Evolutionary conservation across 2,113 vertebrate genomes (phyloP).

Genomic region (Trichomycterus rosablanca): DNA sequence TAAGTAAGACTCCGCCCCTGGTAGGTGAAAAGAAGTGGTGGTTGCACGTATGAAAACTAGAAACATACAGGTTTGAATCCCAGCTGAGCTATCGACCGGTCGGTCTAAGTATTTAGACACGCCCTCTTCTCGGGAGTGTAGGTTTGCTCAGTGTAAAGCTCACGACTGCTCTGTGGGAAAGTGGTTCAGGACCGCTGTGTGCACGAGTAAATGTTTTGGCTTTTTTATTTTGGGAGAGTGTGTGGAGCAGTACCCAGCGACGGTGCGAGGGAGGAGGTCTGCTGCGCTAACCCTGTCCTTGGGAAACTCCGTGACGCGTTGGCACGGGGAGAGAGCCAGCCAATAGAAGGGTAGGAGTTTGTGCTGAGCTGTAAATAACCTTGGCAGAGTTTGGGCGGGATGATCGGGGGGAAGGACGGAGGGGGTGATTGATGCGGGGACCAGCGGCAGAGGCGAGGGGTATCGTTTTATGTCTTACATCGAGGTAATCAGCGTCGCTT

Average conservation of each 20-base stretch:
- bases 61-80: no score
- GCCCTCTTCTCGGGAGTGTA: no score
- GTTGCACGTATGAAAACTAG: no score
- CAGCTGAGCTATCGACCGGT: no score
- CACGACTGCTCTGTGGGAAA: conserved; percentile 38
- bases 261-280: conserved; percentile 2
- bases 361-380: conserved; percentile 45
- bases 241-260: conserved; percentile 5
- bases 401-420: conserved; percentile 10
- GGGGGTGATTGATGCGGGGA: conserved; percentile 23
- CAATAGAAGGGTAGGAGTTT: conserved; percentile 34
- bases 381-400: conserved; percentile 22
- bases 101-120: no score
- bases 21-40: no score
- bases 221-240: conserved; percentile 14
- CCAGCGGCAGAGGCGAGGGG: conserved; percentile 8
- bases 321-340: conserved; percentile 30
- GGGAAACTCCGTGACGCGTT: conserved; percentile 40
- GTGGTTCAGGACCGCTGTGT: no score
- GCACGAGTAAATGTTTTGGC: no score
- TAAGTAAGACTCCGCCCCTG: no score
- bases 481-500: no score
- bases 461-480: no score
- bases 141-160: conserved; percentile 27
- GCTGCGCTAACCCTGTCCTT: conserved; percentile 39